Base-by-base conservation (phyloP, 2,797 vertebrate species). In the Hyperoplus immaculatus region DNA sequence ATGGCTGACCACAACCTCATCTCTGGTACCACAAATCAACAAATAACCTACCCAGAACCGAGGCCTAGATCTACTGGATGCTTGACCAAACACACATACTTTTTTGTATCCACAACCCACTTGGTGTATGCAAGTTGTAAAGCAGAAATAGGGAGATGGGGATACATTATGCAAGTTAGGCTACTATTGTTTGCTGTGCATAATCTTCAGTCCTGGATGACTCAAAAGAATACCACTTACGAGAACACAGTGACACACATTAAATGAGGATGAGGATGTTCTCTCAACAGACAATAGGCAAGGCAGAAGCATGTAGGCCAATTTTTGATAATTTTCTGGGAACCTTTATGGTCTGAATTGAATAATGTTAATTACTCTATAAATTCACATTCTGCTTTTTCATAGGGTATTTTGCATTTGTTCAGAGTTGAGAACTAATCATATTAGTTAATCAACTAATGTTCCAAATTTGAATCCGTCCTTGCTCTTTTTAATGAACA, bases 101-200 rank as follows among this genome's bases (percentile, higher is more conserved):
- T 29, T 29, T 80, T 69, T 18, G 60, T 72, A 83, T 81, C 83
- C 73, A 54, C 45, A 50, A 45, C 21, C 45, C 68, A 59, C 15
- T 1, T 64, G 42, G 21, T 64, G 36, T 56, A 39, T 61, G 55
- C 64, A 78, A 61, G 55, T 72, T 59, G 53, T 59, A 66, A 73
- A 70, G 57, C 72, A 64, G 41, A 85, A 77, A 81, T 64, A 82
- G 61, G 66, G 55, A 75, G 46, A 77, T 49, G 36, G 53, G 54
- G 63, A 83, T 79, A 72, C 82, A 89, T 80, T 75, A 86, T 80
- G 77, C 70, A 83, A 83, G 89, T 86, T 83, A 87, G 84, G 71
- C 73, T 84, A 83, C 69, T 87, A 69, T 76, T 88, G 86, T 85
- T 87, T 86, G 84, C 83, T 65, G 78, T 59, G 75, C 69, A 12